These are phyloP conservation scores for Lepidotrigona ventralis DNA, from an alignment of 1,140 invertebrate genomes.

Conservation along the genomic window DNA sequence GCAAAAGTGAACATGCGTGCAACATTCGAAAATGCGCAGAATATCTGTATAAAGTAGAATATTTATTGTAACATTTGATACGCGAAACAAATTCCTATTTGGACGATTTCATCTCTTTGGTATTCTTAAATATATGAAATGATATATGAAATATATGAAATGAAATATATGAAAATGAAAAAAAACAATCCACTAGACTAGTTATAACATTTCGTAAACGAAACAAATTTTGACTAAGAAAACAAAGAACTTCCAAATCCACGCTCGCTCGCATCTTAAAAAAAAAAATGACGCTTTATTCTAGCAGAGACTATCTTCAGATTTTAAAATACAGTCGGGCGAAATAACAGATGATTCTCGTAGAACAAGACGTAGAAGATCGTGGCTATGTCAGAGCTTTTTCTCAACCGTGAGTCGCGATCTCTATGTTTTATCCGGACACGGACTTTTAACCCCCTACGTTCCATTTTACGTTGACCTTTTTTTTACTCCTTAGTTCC, in stretches of 20 bases:
- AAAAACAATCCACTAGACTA: neutral
- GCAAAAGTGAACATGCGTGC: neutral
- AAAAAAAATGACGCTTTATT: no score
- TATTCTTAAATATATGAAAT: neutral
- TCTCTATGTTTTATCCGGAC: neutral
- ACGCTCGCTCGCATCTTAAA: no score
- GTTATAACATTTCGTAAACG: no score
- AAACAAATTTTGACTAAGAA: no score
- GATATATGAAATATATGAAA: no score
- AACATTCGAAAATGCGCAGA: neutral
- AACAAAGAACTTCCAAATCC: no score
- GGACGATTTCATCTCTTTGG: neutral
- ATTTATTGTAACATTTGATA: neutral
- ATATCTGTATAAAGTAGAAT: no score
- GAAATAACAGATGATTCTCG: neutral
- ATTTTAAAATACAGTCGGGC: neutral
- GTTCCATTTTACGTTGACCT: neutral
- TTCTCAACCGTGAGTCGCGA: neutral
- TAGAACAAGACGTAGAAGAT: neutral
- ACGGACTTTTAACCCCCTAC: neutral
- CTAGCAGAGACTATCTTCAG: no score
- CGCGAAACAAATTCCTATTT: neutral
- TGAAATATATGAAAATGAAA: neutral
- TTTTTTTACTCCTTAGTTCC: no score
- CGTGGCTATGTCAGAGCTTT: neutral